Base-by-base conservation (phyloP, 2,888 invertebrate genomes). In the Acronicta leporina region DNA sequence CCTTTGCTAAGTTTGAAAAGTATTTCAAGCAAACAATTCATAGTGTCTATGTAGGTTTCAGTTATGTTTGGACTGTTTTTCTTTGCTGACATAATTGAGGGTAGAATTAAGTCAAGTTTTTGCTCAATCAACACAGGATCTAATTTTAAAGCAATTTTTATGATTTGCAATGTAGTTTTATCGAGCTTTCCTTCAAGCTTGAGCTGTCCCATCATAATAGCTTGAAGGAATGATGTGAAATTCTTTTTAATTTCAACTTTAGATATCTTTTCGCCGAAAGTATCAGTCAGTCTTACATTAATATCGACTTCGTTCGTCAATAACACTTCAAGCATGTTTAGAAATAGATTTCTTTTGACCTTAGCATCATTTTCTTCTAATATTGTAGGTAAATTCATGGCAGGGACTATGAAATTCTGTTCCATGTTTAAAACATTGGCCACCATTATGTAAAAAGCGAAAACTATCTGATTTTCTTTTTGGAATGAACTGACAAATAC, bases 1-100 rank as follows among this genome's bases (percentile, higher is more conserved):
- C 94, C 94, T 69, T 89, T 82, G 55, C 94, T 93, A 1, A 94
- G 65, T 85, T 94, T 94, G 60, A 92, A 95, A 15, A 92, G 67
- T 25, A 86, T 91, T 80, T 93, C 90, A n/a, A 94, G 41, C 20
- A 94, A 78, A 49, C 82, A 90, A 66, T 91, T 92, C 9, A 94
- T 65, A 78, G 87, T 92, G 52, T 92, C 87, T 63, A 63, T 84
- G 45, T 94, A 94, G 0, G 81, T 71, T 64, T 87, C 83, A 13
- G 76, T 57, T 3, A 85, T 63, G 52, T 51, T 87, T 1, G 73
- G 14, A 50, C 65, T 86, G 56, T 77, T 87, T 77, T 94, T 93
- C 61, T 89, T 91, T 1, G 82, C 73, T 1, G 86, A 79, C 90
- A 94, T 92, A 8, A 95, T 81, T 6, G 87, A 79, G 10, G 95